phyloP scores from a whole-genome alignment of 2,113 vertebrate genomes.

The Chloropsis cyanopogon region DNA sequence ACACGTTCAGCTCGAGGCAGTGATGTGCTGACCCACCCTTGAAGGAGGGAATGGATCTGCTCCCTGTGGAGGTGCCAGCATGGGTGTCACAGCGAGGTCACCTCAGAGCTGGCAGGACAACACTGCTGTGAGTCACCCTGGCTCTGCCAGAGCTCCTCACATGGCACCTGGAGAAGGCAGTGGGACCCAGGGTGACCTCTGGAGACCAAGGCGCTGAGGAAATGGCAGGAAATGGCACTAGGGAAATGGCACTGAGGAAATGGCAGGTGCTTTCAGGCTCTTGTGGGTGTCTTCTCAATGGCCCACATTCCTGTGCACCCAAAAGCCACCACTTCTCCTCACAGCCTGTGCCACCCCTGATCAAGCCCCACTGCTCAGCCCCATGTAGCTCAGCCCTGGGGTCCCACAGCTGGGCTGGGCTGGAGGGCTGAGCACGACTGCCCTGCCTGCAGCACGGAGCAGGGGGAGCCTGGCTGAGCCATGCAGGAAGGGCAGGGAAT shows the following conservation, averaged over 20 bases:
- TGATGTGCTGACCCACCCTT: neutral
- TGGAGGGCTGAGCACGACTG: neutral
- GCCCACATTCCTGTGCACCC: neutral
- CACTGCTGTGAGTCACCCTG: neutral
- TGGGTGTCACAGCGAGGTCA: neutral
- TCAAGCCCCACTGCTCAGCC: neutral
- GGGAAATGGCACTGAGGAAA: neutral
- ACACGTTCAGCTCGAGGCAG: neutral
- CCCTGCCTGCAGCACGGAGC: neutral
- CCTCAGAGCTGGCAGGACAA: neutral
- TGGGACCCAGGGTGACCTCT: neutral
- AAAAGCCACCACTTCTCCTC: neutral
- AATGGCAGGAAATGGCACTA: neutral
- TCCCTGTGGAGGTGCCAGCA: neutral
- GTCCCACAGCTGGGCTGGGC: neutral
- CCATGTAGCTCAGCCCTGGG: fast-evolving
- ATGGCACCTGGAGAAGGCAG: neutral
- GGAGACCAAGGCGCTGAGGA: neutral
- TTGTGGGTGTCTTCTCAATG: neutral
- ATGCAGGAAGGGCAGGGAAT: neutral
- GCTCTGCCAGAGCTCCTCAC: constrained; percentile 4
- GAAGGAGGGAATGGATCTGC: neutral
- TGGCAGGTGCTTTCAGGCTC: neutral
- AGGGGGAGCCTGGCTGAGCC: fast-evolving
- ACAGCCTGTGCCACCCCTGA: neutral